These are phyloP conservation scores for Stomatorhinus walkeri DNA, from an alignment of 2,797 vertebrate species.

Conservation along the genomic window DNA sequence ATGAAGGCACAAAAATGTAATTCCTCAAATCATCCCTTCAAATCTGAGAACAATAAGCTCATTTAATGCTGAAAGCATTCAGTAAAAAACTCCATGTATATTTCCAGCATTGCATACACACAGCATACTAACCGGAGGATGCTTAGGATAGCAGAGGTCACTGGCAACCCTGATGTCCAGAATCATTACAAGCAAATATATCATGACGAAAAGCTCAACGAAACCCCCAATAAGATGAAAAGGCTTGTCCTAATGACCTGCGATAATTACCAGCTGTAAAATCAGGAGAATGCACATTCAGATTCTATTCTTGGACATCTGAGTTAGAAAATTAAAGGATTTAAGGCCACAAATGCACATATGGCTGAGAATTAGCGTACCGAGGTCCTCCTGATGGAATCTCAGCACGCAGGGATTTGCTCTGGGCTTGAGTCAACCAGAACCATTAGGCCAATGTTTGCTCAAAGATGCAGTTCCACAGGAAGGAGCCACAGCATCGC, in stretches of 20 bases:
- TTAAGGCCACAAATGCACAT: not conserved
- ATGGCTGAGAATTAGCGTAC: not conserved
- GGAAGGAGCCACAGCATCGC: not conserved
- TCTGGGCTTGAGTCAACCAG: not conserved
- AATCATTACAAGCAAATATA: not conserved
- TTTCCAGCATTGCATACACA: not conserved
- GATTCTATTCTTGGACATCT: not conserved
- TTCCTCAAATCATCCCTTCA: not conserved
- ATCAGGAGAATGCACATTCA: not conserved
- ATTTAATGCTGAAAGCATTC: slow-evolving; percentile 1
- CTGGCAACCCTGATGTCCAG: not conserved
- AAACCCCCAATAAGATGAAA: not conserved
- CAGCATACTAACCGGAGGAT: not conserved
- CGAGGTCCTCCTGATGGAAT: not conserved
- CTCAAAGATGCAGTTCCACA: not conserved
- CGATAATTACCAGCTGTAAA: not conserved
- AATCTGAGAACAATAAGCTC: not conserved
- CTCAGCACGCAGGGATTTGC: not conserved
- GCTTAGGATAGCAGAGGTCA: not conserved
- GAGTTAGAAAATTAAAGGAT: not conserved
- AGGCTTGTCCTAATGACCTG: not conserved
- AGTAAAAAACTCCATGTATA: not conserved
- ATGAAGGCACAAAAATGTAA: not conserved
- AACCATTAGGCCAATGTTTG: not conserved
- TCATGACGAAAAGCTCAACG: not conserved